phyloP scores from a whole-genome alignment of 2,797 vertebrate genomes.

The Cyclopterus lumpus region DNA sequence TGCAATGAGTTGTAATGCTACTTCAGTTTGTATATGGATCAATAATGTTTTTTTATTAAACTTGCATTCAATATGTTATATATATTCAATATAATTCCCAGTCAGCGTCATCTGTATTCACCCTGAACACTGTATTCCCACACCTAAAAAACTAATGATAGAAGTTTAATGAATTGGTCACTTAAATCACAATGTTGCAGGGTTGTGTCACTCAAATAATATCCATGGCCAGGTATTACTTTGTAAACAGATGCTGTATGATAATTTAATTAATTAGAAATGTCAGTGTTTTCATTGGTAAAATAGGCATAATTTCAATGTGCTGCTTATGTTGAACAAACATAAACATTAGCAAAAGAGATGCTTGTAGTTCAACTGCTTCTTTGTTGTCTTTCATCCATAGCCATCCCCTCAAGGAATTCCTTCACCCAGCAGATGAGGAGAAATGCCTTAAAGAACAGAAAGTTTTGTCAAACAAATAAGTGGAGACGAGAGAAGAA shows the following conservation, averaged over 20 bases:
- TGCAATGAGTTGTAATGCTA: not conserved
- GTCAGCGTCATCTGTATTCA: no score
- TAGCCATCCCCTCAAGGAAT: constrained; percentile 84
- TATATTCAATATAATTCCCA: no score
- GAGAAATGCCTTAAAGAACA: constrained; percentile 82
- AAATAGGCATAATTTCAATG: not conserved
- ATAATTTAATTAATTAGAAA: not conserved
- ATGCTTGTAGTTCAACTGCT: constrained; percentile 20
- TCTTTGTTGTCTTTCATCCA: constrained; percentile 54
- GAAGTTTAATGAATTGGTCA: not conserved
- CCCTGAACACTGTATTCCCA: not conserved
- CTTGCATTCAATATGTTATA: no score
- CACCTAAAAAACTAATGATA: not conserved
- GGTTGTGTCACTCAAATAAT: not conserved
- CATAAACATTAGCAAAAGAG: not conserved
- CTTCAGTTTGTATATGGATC: not conserved
- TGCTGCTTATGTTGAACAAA: not conserved
- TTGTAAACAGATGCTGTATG: not conserved
- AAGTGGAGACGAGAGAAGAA: constrained; percentile 80
- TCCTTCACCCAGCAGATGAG: constrained; percentile 85
- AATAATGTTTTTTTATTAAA: not conserved
- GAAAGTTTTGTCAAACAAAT: constrained; percentile 76
- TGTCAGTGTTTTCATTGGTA: not conserved
- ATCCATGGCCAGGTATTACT: not conserved
- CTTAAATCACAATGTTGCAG: not conserved